Evolutionary conservation across 2,797 vertebrate species (phyloP), one percentile per base, ranked within the genome.

Genomic region (Fringilla coelebs): DNA sequence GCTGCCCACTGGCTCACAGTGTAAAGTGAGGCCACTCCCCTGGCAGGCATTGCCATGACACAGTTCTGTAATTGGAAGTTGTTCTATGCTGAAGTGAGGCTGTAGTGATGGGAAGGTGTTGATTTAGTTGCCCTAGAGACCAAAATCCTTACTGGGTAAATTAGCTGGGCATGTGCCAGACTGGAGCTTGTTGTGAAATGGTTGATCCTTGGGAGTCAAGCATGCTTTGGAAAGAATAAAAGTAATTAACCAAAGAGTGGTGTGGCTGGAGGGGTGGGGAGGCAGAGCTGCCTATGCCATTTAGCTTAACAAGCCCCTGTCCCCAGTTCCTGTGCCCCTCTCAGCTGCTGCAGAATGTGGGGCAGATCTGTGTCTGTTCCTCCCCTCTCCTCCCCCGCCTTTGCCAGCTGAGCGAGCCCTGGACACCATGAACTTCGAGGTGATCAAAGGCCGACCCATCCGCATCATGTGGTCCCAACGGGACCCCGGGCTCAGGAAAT

Each of bases 381-480:
- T 22, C 5, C 41, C 16, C n/a, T 57, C 7, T 67, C 34, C 45
- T 48, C 6, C 13, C 29, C 16, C 13, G 52, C 67, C 38, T 75
- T 71, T 85, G 38, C 63, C 91, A 99, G 99, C 99, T 52, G 99
- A 99, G 96, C 98, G 99, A 82, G 99, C 99, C 29, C 97, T 99
- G 94, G 99, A 99, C 96, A 99, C 99, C 4, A 99, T 99, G 99
- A 99, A 99, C 96, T 99, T 99, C 6, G 99, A 99, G 54, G 98
- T 99, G 70, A 98, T 99, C 94, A 99, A 99, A 96, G 99, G 99
- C 77, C 98, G 98, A 10, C 99, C 99, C 40, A 99, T 99, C 87
- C 98, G 99, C 79, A 99, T 99, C 96, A 99, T 99, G 99, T 99
- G 99, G 99, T 99, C 99, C 55, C 99, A 99, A 96, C 97, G 99